Conservation (phyloP, 2,797 vertebrate species). For the Hemibagrus guttatus region DNA sequence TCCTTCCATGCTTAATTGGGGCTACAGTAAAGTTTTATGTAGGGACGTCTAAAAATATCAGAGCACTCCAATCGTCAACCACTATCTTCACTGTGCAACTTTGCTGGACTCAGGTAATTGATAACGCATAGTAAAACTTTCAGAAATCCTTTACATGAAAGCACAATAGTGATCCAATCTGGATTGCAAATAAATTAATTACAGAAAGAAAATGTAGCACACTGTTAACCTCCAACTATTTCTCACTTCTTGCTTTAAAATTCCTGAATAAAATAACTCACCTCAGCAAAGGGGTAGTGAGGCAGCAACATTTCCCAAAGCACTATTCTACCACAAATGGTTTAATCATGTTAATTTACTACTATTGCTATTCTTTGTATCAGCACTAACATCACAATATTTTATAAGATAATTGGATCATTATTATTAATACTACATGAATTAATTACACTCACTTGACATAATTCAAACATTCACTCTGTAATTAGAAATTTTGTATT, state of each 20-base stretch:
- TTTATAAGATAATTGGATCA: background rate
- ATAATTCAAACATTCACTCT: background rate
- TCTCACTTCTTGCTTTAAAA: background rate
- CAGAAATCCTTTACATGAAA: background rate
- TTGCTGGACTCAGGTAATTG: background rate
- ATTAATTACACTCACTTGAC: background rate
- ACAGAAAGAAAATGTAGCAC: background rate
- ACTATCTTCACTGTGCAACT: no score
- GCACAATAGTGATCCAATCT: background rate
- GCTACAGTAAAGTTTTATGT: background rate
- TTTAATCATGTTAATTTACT: background rate
- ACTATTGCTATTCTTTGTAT: background rate
- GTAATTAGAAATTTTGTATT: background rate
- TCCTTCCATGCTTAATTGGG: background rate
- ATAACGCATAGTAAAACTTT: background rate
- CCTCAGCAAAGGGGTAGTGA: background rate
- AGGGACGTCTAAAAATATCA: background rate
- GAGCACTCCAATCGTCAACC: background rate
- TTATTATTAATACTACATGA: background rate
- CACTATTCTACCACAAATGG: background rate
- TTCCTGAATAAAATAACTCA: background rate
- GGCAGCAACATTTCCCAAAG: background rate
- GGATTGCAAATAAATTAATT: background rate
- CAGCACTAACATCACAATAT: background rate
- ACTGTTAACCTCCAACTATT: background rate